Conservation (phyloP, 2,888 invertebrate genomes). For the Ennomos quercinarius region DNA sequence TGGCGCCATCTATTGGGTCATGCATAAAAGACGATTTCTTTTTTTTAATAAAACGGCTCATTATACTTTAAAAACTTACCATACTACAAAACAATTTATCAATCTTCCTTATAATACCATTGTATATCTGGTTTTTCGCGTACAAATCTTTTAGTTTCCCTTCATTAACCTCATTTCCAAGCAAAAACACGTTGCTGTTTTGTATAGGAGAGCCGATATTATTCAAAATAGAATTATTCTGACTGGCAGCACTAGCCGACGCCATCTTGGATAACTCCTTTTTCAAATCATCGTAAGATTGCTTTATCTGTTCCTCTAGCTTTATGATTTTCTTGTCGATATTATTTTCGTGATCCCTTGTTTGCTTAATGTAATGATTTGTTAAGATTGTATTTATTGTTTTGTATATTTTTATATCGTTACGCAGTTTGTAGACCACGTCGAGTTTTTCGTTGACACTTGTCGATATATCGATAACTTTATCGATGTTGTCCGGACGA, state of each 20-base stretch:
- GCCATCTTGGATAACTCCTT: slow-evolving; percentile 59
- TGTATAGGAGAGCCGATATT: slow-evolving; percentile 61
- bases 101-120: slow-evolving; percentile 74
- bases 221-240: slow-evolving; percentile 48
- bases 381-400: slow-evolving; percentile 79
- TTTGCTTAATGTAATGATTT: slow-evolving; percentile 77
- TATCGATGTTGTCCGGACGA: slow-evolving; percentile 57
- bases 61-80: slow-evolving; percentile 63
- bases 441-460: slow-evolving; percentile 78
- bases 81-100: slow-evolving; percentile 76
- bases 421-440: slow-evolving; percentile 72
- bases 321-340: slow-evolving; percentile 70
- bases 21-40: no score
- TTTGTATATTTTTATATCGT: slow-evolving; percentile 78
- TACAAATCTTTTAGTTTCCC: slow-evolving; percentile 67
- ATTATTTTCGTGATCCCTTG: slow-evolving; percentile 68
- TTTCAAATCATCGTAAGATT: slow-evolving; percentile 70
- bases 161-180: slow-evolving; percentile 69
- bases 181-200: slow-evolving; percentile 69
- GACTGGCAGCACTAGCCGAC: slow-evolving; percentile 57
- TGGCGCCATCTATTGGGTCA: no score
- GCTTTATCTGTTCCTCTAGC: slow-evolving; percentile 66
- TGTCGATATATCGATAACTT: slow-evolving; percentile 66
- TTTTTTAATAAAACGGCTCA: no score
- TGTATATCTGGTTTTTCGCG: slow-evolving; percentile 73